phyloP scores from a whole-genome alignment of 1,140 invertebrate species.

The Lucilia sericata region DNA sequence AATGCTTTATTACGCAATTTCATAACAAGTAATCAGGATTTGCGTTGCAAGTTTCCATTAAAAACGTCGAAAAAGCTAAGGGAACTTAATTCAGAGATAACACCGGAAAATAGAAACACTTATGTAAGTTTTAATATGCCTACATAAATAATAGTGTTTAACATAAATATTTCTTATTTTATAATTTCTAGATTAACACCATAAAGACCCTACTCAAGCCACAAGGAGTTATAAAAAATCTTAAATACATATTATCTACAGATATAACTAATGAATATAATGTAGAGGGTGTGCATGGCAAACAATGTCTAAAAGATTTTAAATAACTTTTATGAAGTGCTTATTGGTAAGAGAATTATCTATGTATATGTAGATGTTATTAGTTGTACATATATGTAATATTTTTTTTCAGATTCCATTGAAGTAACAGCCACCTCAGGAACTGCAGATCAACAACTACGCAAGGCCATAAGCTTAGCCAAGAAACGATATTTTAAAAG shows the following conservation, averaged over 20 bases:
- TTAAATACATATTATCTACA: constrained; percentile 4
- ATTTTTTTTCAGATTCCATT: not conserved
- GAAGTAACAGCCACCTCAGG: not conserved
- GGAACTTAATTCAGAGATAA: not conserved
- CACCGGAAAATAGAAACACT: not conserved
- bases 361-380: not conserved
- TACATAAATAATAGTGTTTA: not conserved
- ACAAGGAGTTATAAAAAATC: constrained; percentile 2
- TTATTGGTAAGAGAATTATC: not conserved
- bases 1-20: not conserved
- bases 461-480: not conserved
- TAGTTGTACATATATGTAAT: not conserved
- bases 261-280: not conserved
- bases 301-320: not conserved
- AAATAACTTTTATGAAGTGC: not conserved
- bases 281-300: not conserved
- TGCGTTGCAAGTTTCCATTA: not conserved
- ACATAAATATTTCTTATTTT: not conserved
- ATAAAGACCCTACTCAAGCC: not conserved
- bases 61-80: not conserved
- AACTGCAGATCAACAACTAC: not conserved
- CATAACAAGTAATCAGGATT: not conserved
- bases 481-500: not conserved
- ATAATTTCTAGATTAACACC: not conserved
- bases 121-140: not conserved